Evolutionary conservation across 2,113 vertebrate genomes (phyloP), one percentile per base, ranked within the genome.

Genomic region (Eira barbara): DNA sequence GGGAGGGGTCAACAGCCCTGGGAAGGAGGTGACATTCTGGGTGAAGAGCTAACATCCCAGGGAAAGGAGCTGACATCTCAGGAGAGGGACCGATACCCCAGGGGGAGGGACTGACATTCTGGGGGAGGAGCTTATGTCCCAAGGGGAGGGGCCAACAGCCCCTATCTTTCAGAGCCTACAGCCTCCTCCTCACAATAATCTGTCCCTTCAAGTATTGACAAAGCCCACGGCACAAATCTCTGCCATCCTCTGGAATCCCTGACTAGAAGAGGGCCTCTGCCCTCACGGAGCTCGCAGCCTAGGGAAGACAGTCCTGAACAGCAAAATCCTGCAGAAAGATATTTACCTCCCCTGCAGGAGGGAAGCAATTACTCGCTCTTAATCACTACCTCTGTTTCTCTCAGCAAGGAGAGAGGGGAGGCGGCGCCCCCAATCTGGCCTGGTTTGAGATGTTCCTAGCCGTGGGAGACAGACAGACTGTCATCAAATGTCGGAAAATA

Each of bases 401-500:
- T 59, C 89, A 21, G 82, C 74, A 36, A 8, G 4, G 74, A 13
- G 89, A 23, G 84, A 85, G 47, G 93, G 81, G 86, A 93, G 94
- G 92, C 73, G 74, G 95, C 45, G 65, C 94, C 95, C 95, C 82
- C 78, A 49, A 1, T 31, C 45, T 92, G 95, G 97, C 89, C 95
- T 67, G 81, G 89, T 83, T 92, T 94, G 94, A 63, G 91, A 29
- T 76, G 93, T 69, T 97, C 93, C 52, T 94, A 82, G 91, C 91
- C 39, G 78, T 31, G 91, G 89, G 93, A 95, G 95, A 96, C 93
- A 97, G 98, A 95, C 97, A 96, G 96, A 95, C 93, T 96, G 98
- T 97, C 95, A 97, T n/a, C 94, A 49, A n/a, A 89, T 83, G 96
- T 97, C 27, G 95, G 97, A 25, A 98, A 98, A 98, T 83, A 96